These are phyloP conservation scores for Aphodius sticticus DNA, from an alignment of 2,888 invertebrate genomes.

Conservation along the genomic window DNA sequence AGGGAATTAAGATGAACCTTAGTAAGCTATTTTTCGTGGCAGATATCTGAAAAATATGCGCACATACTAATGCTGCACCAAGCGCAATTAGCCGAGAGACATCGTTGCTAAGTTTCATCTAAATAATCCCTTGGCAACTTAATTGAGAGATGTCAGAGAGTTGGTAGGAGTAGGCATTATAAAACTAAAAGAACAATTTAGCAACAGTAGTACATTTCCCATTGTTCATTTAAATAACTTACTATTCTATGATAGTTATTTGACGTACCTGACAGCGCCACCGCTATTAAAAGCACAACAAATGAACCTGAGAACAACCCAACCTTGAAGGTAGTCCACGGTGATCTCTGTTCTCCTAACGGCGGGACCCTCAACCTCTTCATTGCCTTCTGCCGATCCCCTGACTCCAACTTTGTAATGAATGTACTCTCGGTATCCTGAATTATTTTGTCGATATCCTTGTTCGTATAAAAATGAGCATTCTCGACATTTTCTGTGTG, in stretches of 20 bases:
- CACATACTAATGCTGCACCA: no score
- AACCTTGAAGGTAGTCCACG: slow-evolving; percentile 85
- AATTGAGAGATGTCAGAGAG: no score
- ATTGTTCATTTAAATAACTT: background rate
- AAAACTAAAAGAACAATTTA: no score
- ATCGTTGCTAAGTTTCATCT: no score
- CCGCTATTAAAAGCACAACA: slow-evolving; percentile 75
- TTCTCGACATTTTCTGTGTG: slow-evolving; percentile 79
- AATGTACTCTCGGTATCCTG: slow-evolving; percentile 78
- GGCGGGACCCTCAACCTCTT: slow-evolving; percentile 87
- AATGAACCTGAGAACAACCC: slow-evolving; percentile 87
- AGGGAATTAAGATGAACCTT: no score
- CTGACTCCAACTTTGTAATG: slow-evolving; percentile 76
- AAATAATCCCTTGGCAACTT: no score
- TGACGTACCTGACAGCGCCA: slow-evolving; percentile 71
- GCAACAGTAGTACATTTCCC: background rate
- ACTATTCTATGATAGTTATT: slow-evolving; percentile 29
- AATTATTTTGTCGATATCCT: slow-evolving; percentile 85
- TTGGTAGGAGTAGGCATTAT: no score
- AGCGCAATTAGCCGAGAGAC: no score
- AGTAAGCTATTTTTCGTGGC: no score
- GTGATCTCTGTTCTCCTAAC: slow-evolving; percentile 82
- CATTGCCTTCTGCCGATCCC: slow-evolving; percentile 87
- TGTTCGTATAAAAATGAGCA: slow-evolving; percentile 85
- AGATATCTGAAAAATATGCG: no score